Conservation (phyloP, 2,113 vertebrate species). For the Bungarus multicinctus region DNA sequence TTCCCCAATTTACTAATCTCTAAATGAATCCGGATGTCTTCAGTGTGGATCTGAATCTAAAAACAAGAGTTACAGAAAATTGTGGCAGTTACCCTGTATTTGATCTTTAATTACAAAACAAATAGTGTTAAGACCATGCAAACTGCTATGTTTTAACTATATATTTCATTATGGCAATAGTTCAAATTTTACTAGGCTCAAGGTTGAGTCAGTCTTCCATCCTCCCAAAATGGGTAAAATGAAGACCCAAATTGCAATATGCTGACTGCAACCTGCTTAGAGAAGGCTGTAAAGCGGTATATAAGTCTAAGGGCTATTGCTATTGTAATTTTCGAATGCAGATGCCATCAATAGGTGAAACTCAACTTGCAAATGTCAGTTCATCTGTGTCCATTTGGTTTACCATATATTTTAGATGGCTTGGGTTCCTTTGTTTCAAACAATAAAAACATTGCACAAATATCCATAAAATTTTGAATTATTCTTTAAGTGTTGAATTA, state of each 20-base stretch:
- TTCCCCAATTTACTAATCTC: background rate
- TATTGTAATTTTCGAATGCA: background rate
- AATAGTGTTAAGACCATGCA: background rate
- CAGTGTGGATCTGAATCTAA: background rate
- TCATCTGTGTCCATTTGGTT: background rate
- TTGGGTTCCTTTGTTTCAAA: constrained; percentile 9
- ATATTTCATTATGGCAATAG: background rate
- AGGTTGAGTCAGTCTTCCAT: no score
- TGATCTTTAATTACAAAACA: background rate
- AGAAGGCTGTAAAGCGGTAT: no score
- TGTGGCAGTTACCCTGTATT: background rate
- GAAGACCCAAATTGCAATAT: no score
- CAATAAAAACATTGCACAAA: background rate
- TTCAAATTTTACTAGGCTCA: no score
- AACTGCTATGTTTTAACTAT: background rate
- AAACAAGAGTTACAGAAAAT: background rate
- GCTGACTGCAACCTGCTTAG: no score
- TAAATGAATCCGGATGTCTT: background rate
- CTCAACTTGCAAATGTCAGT: background rate
- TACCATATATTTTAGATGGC: background rate
- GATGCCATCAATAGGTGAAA: background rate
- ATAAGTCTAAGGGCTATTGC: no score
- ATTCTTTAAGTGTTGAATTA: background rate
- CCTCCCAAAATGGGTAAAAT: no score
- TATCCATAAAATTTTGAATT: background rate